These are phyloP conservation scores for Drosophila melanogaster DNA, from an alignment of 1,140 invertebrate species.

Conservation along the genomic window DNA sequence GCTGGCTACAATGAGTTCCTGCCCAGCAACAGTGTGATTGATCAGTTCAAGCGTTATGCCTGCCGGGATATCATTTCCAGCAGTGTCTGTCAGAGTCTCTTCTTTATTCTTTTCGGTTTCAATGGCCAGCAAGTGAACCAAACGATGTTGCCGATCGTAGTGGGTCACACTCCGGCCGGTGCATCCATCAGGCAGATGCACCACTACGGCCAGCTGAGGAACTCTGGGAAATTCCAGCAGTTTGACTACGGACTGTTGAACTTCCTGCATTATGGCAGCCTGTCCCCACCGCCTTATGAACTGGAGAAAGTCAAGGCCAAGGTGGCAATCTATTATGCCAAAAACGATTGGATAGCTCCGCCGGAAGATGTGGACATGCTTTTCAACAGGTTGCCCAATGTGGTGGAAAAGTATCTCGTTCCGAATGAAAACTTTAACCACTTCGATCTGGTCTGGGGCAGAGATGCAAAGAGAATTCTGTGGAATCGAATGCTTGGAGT, in stretches of 20 bases:
- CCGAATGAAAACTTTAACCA: not conserved
- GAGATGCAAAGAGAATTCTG: not conserved
- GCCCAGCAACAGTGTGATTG: not conserved
- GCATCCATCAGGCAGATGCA: slow-evolving; percentile 1
- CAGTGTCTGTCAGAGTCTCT: not conserved
- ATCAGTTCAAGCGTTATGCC: not conserved
- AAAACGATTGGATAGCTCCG: not conserved
- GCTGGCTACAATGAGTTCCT: not conserved
- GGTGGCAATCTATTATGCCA: not conserved
- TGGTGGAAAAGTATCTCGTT: not conserved
- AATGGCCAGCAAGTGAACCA: not conserved
- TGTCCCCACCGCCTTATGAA: not conserved
- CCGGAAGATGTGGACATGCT: not conserved
- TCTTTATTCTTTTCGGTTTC: not conserved
- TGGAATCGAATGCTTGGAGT: not conserved
- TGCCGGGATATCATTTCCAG: not conserved
- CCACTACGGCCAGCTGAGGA: not conserved
- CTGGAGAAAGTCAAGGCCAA: not conserved
- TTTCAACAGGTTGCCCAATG: not conserved
- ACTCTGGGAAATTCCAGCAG: not conserved
- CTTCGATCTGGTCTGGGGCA: not conserved
- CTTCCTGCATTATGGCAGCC: not conserved
- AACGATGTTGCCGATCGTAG: not conserved
- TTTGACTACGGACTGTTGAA: not conserved
- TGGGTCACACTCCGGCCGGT: slow-evolving; percentile 1